A percentile compares a stretch with the other conserved stretches of the same genome.
Conservation (phyloP, 92 coral and sea anemone genomes). For the Phenganax stokvisi region DNA sequence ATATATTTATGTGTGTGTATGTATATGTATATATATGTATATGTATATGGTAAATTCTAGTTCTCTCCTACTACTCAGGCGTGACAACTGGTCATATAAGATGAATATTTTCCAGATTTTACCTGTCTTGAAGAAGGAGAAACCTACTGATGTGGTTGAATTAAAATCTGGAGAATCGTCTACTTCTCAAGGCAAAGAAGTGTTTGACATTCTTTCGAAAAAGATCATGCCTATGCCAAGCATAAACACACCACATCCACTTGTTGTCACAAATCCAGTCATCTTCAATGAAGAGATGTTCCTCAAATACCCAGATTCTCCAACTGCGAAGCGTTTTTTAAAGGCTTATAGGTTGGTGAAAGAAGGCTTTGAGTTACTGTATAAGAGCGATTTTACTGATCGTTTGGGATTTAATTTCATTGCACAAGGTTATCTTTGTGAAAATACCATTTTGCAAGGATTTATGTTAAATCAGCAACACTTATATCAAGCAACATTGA, state of each 20-base stretch:
- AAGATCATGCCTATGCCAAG: background rate
- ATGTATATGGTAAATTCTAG: no score
- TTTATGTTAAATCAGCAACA: conserved; percentile 13
- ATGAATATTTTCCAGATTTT: no score
- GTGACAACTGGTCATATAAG: no score
- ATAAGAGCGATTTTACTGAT: conserved; percentile 54
- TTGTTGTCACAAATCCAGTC: conserved; percentile 43
- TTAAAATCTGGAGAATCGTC: no score
- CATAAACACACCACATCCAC: conserved; percentile 49
- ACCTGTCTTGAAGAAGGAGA: no score
- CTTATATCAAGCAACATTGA: background rate
- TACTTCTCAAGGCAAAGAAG: no score
- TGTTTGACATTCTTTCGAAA: no score
- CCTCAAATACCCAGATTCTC: conserved; percentile 50
- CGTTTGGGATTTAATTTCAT: conserved; percentile 48
- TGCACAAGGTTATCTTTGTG: conserved; percentile 52
- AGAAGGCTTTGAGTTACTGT: conserved; percentile 53
- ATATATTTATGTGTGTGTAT: no score
- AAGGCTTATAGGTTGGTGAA: conserved; percentile 52
- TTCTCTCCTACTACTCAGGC: no score
- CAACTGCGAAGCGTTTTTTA: conserved; percentile 65
- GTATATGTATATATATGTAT: no score
- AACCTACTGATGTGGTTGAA: no score
- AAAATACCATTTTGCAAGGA: conserved; percentile 48
- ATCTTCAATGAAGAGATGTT: conserved; percentile 51